phyloP scores from a whole-genome alignment of 2,113 vertebrate species.

The Mugil cephalus region DNA sequence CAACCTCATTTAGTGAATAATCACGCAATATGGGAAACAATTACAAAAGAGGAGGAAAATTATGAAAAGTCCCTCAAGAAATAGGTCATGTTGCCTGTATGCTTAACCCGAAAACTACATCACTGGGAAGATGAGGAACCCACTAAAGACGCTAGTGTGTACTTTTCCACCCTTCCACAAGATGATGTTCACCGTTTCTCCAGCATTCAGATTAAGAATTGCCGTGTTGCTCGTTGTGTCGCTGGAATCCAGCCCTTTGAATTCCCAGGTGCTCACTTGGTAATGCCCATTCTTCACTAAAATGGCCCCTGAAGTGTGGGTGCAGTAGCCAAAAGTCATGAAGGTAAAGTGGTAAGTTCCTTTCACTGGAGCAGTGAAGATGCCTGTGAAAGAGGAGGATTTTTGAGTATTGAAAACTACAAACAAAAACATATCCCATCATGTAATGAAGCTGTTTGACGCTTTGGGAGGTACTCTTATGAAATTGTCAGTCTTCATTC shows the following conservation, averaged over 20 bases:
- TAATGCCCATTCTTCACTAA: slow-evolving; percentile 21
- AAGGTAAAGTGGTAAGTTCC: slow-evolving; percentile 26
- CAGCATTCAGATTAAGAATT: slow-evolving; percentile 1
- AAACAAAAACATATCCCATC: too few relatives aligned
- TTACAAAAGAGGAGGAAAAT: too few relatives aligned
- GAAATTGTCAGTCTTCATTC: too few relatives aligned
- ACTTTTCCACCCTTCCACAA: slow-evolving; percentile 18
- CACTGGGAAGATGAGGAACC: slow-evolving; percentile 24
- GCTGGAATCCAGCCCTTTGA: neutral
- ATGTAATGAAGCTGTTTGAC: too few relatives aligned
- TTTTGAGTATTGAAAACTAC: too few relatives aligned
- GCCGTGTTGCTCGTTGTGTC: slow-evolving; percentile 42
- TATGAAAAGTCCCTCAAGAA: neutral
- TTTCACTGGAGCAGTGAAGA: slow-evolving; percentile 16
- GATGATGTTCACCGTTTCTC: slow-evolving; percentile 8
- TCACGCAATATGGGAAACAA: too few relatives aligned
- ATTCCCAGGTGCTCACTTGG: slow-evolving; percentile 28
- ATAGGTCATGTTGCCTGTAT: too few relatives aligned
- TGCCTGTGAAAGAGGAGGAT: slow-evolving; percentile 4
- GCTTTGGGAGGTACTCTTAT: too few relatives aligned
- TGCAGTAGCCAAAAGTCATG: slow-evolving; percentile 37
- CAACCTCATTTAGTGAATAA: too few relatives aligned
- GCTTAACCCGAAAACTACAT: neutral
- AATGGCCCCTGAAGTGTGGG: slow-evolving; percentile 22
- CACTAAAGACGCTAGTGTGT: slow-evolving; percentile 25